Evolutionary conservation across 2,888 invertebrate genomes (phyloP).

Genomic region (Cecidostiba fungosa): DNA sequence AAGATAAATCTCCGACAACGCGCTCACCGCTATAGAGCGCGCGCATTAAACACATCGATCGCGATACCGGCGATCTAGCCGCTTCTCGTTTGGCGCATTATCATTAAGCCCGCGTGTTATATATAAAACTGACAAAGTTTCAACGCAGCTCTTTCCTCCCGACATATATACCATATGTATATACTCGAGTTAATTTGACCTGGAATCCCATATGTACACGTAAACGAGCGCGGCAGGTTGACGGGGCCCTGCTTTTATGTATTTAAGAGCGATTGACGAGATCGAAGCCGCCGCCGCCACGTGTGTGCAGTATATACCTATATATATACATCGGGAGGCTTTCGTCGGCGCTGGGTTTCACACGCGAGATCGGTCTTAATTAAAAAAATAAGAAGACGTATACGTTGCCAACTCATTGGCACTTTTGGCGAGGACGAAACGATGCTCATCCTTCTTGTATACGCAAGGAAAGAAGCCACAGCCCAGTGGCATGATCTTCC

Average conservation of each 20-base stretch:
- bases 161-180: neutral
- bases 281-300: neutral
- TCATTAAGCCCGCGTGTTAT: conserved; percentile 21
- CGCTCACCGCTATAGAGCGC: neutral
- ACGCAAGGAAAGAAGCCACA: too few species aligned
- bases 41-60: conserved; percentile 33
- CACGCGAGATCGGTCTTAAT: conserved; percentile 42
- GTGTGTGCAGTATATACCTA: neutral
- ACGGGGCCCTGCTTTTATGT: conserved; percentile 23
- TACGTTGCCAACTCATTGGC: too few species aligned
- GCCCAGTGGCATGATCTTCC: too few species aligned
- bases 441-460: too few species aligned
- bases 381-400: neutral
- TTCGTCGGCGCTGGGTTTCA: neutral
- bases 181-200: conserved; percentile 52
- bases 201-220: conserved; percentile 44
- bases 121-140: conserved; percentile 43
- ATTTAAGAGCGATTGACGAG: conserved; percentile 43
- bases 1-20: neutral
- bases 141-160: neutral
- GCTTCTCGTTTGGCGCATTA: conserved; percentile 10
- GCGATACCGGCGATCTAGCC: conserved; percentile 26
- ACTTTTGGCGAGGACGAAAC: too few species aligned
- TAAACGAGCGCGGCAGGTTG: conserved; percentile 8
- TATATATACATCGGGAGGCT: conserved; percentile 2